A percentile compares a stretch with the other conserved stretches of the same genome.
Conservation (phyloP, 1,140 invertebrate genomes). For the Aleiodes sp. region DNA sequence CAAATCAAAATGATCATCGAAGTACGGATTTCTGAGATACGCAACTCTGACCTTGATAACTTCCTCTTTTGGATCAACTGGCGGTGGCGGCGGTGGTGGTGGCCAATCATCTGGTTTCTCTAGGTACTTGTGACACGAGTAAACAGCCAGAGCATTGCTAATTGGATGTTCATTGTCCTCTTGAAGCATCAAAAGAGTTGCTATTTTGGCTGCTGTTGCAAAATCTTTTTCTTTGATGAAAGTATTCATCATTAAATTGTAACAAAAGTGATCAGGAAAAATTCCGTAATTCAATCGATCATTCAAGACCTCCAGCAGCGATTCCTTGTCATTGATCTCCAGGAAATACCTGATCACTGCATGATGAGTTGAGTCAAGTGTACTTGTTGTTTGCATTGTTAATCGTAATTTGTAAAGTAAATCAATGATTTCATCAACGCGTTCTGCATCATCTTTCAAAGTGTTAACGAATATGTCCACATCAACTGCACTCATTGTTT, state of each 20-base stretch:
- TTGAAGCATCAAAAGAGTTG: slow-evolving; percentile 85
- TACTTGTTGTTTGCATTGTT: slow-evolving; percentile 74
- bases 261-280: slow-evolving; percentile 82
- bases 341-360: slow-evolving; percentile 78
- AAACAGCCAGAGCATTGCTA: slow-evolving; percentile 74
- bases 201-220: slow-evolving; percentile 78
- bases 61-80: slow-evolving; percentile 70
- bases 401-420: slow-evolving; percentile 76
- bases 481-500: slow-evolving; percentile 74
- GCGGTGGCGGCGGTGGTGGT: slow-evolving; percentile 53
- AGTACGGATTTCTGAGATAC: slow-evolving; percentile 82
- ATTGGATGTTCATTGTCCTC: slow-evolving; percentile 84
- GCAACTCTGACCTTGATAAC: slow-evolving; percentile 77
- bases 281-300: slow-evolving; percentile 89
- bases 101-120: slow-evolving; percentile 69
- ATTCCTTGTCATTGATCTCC: slow-evolving; percentile 67
- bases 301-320: slow-evolving; percentile 78
- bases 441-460: slow-evolving; percentile 62
- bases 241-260: slow-evolving; percentile 84
- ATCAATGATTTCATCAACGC: slow-evolving; percentile 74
- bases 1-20: slow-evolving; percentile 90
- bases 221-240: slow-evolving; percentile 78
- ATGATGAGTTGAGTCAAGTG: slow-evolving; percentile 82
- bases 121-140: slow-evolving; percentile 82
- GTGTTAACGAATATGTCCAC: slow-evolving; percentile 79